Base-by-base conservation (phyloP, 2,888 invertebrate species). In the Bursaphelenchus okinawaensis region DNA sequence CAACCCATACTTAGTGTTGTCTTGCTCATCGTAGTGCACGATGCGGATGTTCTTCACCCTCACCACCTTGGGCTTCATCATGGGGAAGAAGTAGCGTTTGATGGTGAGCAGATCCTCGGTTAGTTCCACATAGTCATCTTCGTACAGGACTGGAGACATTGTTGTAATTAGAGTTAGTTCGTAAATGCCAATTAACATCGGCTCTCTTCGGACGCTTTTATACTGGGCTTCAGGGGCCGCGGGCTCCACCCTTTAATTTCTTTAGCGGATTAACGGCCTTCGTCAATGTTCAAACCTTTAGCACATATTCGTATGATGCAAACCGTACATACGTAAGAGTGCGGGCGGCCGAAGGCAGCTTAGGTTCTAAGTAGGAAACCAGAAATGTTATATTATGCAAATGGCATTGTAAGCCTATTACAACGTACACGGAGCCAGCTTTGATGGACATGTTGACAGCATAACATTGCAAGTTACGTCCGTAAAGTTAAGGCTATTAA, bases 11-110 rank as follows among this genome's bases (percentile, higher is more conserved):
- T 72, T 72, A 23, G 52, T 59, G 50, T 62, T 58, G 24, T 65
- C 65, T 56, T 72, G 72, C 9, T 63, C 67, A 22, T 75, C 74
- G 51, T 74, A 72, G 52, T 72, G 72, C 20, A 74, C 71, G 12
- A 74, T 65, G 52, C 70, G 59, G 24, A 72, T 68, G 62, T 72
- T 59, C n/a, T 63, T 62, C 22, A 63, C 57, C 19, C 29, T 56
- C 20, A 72, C 51, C 19, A 63, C 29, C 31, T 75, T 75, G 19
- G 63, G 57, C 55, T 60, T 56, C n/a, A 75, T 56, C 19, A 72
- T 71, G 8, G 74, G 74, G 61, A 72, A 72, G 63, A 72, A 72
- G 65, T 74, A 72, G 29, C 71, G 73, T 52, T 72, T 72, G 55
- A 72, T 68, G 20, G 55, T 68, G 6, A 72, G 67, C 8, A 70